These are phyloP conservation scores for Aphodius sticticus DNA, from an alignment of 2,888 invertebrate species.

Conservation along the genomic window DNA sequence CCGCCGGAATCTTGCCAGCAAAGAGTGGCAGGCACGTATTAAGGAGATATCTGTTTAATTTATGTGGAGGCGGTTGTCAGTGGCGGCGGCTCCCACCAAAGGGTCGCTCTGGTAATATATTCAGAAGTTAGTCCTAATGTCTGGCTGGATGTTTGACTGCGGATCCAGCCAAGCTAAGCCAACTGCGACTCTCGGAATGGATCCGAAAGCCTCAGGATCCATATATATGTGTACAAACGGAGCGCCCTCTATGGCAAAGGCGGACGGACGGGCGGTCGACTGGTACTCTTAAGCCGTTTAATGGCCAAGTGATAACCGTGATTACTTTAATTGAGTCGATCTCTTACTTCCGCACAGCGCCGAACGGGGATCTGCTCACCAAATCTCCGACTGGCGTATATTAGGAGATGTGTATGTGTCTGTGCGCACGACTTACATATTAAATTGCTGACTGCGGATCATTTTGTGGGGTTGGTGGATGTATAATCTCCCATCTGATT, in stretches of 20 bases:
- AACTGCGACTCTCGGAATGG: constrained; percentile 52
- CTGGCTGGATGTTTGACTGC: constrained; percentile 59
- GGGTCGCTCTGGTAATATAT: constrained; percentile 56
- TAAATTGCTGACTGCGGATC: neutral
- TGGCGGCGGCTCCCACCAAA: constrained; percentile 35
- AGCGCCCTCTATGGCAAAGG: constrained; percentile 46
- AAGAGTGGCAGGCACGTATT: constrained; percentile 56
- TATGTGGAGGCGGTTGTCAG: constrained; percentile 41
- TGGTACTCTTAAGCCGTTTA: constrained; percentile 69
- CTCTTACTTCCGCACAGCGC: constrained; percentile 63
- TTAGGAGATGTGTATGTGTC: neutral
- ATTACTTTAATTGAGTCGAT: constrained; percentile 76
- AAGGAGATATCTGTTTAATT: constrained; percentile 58
- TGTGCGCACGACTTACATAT: neutral
- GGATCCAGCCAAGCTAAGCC: constrained; percentile 52
- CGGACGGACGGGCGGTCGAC: constrained; percentile 56
- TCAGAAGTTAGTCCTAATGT: constrained; percentile 61
- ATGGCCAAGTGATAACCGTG: constrained; percentile 74
- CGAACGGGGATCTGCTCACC: constrained; percentile 7
- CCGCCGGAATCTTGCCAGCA: constrained; percentile 35
- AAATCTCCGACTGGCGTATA: neutral
- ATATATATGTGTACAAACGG: constrained; percentile 45
- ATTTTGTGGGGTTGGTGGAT: neutral
- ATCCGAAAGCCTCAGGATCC: constrained; percentile 50
- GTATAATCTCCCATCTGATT: neutral